A percentile compares a stretch with the other conserved stretches of the same genome.
Conservation (phyloP, 2,888 invertebrate genomes). For the Cryptocheilus praepositus region DNA sequence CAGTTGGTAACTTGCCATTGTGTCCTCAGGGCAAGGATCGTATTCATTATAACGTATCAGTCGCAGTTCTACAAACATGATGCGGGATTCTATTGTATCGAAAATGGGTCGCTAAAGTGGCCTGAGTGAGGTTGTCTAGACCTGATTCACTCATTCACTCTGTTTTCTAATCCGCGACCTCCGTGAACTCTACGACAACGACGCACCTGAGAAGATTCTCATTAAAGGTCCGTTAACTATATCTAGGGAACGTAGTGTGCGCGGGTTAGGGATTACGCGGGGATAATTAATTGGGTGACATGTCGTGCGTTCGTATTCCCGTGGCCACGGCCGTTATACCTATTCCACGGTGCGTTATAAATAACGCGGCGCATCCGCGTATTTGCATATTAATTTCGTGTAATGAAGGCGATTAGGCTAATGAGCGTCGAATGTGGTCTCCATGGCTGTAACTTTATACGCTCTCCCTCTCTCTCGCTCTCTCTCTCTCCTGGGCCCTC, state of each 20-base stretch:
- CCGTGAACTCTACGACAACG: constrained; percentile 2
- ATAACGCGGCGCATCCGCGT: constrained; percentile 62
- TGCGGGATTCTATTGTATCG: no score
- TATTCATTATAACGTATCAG: no score
- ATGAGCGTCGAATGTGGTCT: constrained; percentile 65
- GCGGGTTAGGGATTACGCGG: constrained; percentile 51
- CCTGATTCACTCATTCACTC: no score
- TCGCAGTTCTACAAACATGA: no score
- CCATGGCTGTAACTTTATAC: constrained; percentile 53
- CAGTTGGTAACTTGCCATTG: no score
- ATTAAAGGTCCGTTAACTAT: constrained; percentile 57
- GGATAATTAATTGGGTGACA: constrained; percentile 69
- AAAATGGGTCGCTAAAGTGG: no score
- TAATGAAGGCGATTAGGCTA: constrained; percentile 70
- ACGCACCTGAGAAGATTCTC: constrained; percentile 28
- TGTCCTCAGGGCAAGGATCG: no score
- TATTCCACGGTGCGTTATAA: constrained; percentile 57
- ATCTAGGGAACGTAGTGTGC: constrained; percentile 24
- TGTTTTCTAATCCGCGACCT: neutral
- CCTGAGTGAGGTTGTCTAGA: no score
- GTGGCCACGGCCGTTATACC: constrained; percentile 52
- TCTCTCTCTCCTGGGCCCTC: neutral
- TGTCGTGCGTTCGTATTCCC: constrained; percentile 51
- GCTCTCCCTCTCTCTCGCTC: constrained; percentile 19
- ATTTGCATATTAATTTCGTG: constrained; percentile 71